A percentile compares a stretch with the other conserved stretches of the same genome.
These are phyloP conservation scores for Protonibea diacanthus DNA, from an alignment of 2,797 vertebrate species.

Conservation along the genomic window DNA sequence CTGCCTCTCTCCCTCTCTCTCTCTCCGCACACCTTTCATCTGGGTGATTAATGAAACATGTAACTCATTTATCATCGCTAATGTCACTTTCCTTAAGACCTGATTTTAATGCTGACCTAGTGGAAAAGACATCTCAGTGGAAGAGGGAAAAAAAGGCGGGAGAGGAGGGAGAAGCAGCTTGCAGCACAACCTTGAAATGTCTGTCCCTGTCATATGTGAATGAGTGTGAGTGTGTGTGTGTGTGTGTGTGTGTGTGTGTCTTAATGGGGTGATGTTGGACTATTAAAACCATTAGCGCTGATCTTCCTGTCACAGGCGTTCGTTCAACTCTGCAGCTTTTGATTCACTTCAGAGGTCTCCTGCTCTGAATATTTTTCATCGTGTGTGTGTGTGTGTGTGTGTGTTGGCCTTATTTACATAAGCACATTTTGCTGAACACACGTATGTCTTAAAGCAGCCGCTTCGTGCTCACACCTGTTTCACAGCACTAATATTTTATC, in stretches of 20 bases:
- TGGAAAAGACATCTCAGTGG: constrained; percentile 55
- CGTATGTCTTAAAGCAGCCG: background rate
- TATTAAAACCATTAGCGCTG: constrained; percentile 77
- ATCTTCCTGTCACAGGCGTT: constrained; percentile 43
- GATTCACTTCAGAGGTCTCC: constrained; percentile 58
- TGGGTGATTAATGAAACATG: constrained; percentile 82
- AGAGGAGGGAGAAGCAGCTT: constrained; percentile 16
- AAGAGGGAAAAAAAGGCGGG: background rate
- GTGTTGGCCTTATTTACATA: constrained; percentile 26
- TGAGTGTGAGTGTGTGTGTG: constrained; percentile 15
- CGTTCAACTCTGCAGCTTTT: constrained; percentile 46
- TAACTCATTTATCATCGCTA: constrained; percentile 82
- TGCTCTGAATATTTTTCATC: constrained; percentile 15
- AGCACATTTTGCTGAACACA: constrained; percentile 32
- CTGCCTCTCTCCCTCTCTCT: background rate
- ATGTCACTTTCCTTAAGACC: constrained; percentile 79
- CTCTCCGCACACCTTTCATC: constrained; percentile 57
- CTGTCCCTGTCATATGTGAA: constrained; percentile 41
- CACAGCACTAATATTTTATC: background rate
- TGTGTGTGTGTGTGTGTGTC: constrained; percentile 21
- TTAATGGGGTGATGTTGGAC: constrained; percentile 66
- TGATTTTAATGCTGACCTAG: constrained; percentile 77
- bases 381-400: constrained; percentile 11
- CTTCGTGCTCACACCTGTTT: constrained; percentile 17
- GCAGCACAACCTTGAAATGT: constrained; percentile 66